These are phyloP conservation scores for Apotomis capreana DNA, from an alignment of 2,888 invertebrate species.

Conservation along the genomic window DNA sequence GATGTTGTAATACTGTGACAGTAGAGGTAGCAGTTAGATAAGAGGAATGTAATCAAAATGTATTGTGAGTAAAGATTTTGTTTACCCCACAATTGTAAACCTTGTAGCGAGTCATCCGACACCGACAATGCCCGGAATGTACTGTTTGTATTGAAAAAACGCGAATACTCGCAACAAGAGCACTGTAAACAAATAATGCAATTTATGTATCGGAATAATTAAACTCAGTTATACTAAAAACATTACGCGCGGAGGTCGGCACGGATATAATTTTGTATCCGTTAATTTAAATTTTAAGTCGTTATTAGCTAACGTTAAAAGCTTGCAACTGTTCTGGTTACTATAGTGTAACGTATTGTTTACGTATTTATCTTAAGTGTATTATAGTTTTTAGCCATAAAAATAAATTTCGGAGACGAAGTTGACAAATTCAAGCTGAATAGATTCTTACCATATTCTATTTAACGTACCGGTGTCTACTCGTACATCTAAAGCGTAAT, in stretches of 20 bases:
- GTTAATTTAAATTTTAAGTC: conserved; percentile 10
- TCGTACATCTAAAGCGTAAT: background rate
- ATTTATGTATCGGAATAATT: conserved; percentile 5
- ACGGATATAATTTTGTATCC: background rate
- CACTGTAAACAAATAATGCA: conserved; percentile 9
- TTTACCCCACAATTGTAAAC: conserved; percentile 24
- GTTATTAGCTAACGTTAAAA: background rate
- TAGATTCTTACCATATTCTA: background rate
- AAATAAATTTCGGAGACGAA: background rate
- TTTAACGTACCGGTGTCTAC: background rate
- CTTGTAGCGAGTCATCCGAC: conserved; percentile 14
- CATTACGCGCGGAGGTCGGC: background rate
- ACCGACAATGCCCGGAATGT: conserved; percentile 21
- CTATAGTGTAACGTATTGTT: no score
- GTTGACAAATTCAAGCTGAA: no score
- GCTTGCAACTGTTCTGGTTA: no score
- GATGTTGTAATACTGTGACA: background rate
- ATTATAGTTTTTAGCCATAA: no score
- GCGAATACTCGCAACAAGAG: conserved; percentile 10
- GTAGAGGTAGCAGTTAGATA: background rate
- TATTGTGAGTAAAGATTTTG: conserved; percentile 25
- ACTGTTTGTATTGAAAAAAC: background rate
- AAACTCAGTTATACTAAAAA: conserved; percentile 15
- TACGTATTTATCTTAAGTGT: no score
- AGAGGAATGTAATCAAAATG: conserved; percentile 10